Base-by-base conservation (phyloP, 2,888 invertebrate species). In the Noctua janthina region DNA sequence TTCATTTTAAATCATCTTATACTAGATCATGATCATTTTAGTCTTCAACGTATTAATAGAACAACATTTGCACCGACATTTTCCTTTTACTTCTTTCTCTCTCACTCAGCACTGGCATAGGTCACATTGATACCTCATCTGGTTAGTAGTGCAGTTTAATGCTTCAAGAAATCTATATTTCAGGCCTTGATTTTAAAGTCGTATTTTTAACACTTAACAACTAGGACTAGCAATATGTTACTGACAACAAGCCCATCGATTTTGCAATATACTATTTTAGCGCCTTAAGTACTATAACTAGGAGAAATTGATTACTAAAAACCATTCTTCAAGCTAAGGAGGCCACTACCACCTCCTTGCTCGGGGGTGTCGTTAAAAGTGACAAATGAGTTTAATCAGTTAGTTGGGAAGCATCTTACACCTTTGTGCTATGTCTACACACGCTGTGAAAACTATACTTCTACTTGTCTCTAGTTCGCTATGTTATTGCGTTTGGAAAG, bases 301-400 rank as follows among this genome's bases (percentile, higher is more conserved):
- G 15, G 8, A 43, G 43, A 5, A 82, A 82, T 82, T 81, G 81
- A 82, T 82, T 85, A 56, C 54, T 43, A 49, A 20, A 79, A 81
- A 56, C 86, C 23, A 85, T 81, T 73, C 20, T 64, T 85, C 82
- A 85, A 68, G 86, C 17, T 81, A 81, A 73, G 13, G 62, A 85
- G 86, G 68, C 49, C 35, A 3, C 15, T 35, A n/a, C 81, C 62
- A 62, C 46, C 62, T 49, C 2, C 51, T 67, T 15, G 35, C 67
- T 67, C 20, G 39, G 8, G 49, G 73, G 54, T 56, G 86, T 73
- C 78, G 87, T 83, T 84, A 70, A 39, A 69, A 46, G 83, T 83
- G 68, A 84, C 72, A 83, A 73, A 87, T 76, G 83, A 56, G 72
- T 86, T 83, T 77, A 83, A 82, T 81, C 81, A 81, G 73, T 81